phyloP scores from a whole-genome alignment of 37 sponge, comb jelly and placozoan species.

The Beroe forskalii region DNA sequence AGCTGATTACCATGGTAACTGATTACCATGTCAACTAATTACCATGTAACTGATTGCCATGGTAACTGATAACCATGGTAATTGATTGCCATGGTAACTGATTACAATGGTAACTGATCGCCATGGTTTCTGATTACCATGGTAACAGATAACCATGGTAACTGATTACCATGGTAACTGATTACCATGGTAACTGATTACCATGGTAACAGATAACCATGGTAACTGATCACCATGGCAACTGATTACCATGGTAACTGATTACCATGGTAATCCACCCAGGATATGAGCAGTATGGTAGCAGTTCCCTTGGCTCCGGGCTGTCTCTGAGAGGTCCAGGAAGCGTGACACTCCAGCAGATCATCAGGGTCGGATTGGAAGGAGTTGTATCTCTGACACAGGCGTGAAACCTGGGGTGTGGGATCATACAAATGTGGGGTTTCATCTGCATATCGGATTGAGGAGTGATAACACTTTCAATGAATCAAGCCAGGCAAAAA shows the following conservation, averaged over 20 bases:
- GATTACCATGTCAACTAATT: too few species aligned
- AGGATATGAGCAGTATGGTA: not conserved
- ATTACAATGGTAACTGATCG: not conserved
- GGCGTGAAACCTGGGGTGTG: slow-evolving; percentile 15
- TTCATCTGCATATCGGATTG: too few species aligned
- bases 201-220: not conserved
- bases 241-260: not conserved
- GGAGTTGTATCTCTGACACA: slow-evolving; percentile 48
- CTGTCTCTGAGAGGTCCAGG: slow-evolving; percentile 14
- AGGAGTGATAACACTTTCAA: too few species aligned
- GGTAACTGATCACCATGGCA: not conserved
- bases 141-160: too few species aligned
- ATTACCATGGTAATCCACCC: not conserved
- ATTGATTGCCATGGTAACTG: not conserved
- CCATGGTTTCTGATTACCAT: too few species aligned
- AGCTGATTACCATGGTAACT: too few species aligned
- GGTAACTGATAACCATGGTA: not conserved
- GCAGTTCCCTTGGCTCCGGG: not conserved
- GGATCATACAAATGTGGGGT: too few species aligned
- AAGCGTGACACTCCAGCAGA: not conserved
- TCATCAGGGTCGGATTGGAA: slow-evolving; percentile 9
- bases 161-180: too few species aligned
- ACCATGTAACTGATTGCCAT: not conserved
- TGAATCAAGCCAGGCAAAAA: too few species aligned
- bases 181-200: not conserved